These are phyloP conservation scores for Pterocles burchelli DNA, from an alignment of 2,113 vertebrate genomes.

Conservation along the genomic window DNA sequence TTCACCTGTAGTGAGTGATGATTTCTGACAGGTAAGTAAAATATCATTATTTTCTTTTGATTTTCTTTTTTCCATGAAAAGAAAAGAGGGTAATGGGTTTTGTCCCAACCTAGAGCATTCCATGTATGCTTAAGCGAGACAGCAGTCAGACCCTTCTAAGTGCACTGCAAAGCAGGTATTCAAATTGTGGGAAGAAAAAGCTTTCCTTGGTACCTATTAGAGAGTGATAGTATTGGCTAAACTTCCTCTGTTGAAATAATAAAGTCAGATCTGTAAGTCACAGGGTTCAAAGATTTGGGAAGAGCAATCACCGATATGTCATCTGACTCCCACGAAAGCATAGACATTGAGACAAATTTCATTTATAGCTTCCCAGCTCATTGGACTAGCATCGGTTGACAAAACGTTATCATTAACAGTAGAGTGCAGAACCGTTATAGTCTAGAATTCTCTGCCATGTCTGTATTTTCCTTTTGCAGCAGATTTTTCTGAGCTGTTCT, in stretches of 20 bases:
- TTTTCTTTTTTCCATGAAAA: neutral
- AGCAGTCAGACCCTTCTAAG: neutral
- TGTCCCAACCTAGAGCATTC: neutral
- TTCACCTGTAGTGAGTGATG: neutral
- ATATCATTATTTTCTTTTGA: neutral
- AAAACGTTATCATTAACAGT: neutral
- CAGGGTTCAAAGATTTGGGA: neutral
- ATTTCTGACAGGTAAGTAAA: neutral
- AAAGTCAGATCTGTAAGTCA: neutral
- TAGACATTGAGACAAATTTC: neutral
- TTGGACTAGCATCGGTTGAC: neutral
- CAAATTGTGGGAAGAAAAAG: neutral
- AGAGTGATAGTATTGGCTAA: neutral
- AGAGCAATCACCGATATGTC: neutral
- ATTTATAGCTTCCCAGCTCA: neutral
- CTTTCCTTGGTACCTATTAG: neutral
- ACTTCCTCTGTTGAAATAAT: neutral
- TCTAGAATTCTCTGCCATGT: neutral
- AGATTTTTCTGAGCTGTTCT: neutral
- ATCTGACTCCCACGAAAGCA: neutral
- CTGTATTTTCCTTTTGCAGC: neutral
- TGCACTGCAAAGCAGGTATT: neutral
- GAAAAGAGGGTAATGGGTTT: neutral
- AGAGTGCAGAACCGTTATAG: neutral
- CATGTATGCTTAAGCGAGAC: neutral